Evolutionary conservation across 2,113 vertebrate genomes (phyloP).

Genomic region (Pachypanchax playfairii): DNA sequence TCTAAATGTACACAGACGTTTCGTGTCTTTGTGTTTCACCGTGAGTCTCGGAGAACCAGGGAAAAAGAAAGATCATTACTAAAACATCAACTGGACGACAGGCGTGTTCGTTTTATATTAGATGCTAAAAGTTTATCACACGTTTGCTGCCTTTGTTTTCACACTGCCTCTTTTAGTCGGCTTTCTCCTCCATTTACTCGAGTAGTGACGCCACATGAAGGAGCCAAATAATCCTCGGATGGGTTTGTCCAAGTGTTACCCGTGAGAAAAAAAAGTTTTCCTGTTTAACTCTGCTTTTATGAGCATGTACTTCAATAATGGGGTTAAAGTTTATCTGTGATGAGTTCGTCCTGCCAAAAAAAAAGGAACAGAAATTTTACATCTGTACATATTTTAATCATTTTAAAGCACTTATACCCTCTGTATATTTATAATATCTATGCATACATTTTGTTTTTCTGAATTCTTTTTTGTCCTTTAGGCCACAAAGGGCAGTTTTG

Average conservation of each 20-base stretch:
- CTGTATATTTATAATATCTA: constrained; percentile 74
- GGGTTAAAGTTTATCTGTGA: constrained; percentile 66
- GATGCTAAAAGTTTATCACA: constrained; percentile 14
- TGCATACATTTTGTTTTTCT: constrained; percentile 68
- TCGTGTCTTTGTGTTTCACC: constrained; percentile 37
- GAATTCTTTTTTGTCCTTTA: constrained; percentile 37
- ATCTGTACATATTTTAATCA: constrained; percentile 65
- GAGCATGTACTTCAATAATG: constrained; percentile 22
- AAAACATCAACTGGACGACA: no score
- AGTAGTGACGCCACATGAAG: constrained; percentile 56
- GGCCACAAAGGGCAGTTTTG: constrained; percentile 57
- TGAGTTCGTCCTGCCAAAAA: constrained; percentile 80
- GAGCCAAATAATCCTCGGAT: constrained; percentile 22
- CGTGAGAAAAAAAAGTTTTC: constrained; percentile 36
- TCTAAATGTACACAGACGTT: constrained; percentile 23
- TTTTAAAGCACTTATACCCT: constrained; percentile 65
- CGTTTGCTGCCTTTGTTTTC: constrained; percentile 26
- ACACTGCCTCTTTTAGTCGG: constrained; percentile 26
- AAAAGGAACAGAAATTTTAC: constrained; percentile 66
- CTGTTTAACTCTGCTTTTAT: constrained; percentile 21
- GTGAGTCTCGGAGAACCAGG: constrained; percentile 23
- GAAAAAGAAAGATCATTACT: no score
- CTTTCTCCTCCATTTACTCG: constrained; percentile 63
- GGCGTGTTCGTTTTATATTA: no score
- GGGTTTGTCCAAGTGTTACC: constrained; percentile 40